Conservation (phyloP, 2,113 vertebrate genomes). For the Sinocyclocheilus anshuiensis region DNA sequence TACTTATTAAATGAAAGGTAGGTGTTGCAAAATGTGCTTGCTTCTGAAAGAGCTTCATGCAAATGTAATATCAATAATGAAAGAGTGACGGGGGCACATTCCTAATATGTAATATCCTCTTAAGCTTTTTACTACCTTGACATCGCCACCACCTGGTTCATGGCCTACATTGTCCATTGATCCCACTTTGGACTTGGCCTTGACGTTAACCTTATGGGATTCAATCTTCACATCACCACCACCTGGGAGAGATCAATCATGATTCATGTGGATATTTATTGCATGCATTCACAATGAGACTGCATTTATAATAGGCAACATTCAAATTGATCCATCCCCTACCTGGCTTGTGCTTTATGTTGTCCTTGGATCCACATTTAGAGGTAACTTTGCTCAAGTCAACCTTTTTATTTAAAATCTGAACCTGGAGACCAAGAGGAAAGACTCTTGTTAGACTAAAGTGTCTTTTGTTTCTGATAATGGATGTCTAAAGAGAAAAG, state of each 20-base stretch:
- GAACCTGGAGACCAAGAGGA: conserved; percentile 77
- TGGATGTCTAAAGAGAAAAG: background rate
- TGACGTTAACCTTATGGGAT: conserved; percentile 85
- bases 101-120: too few relatives aligned
- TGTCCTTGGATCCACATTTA: conserved; percentile 95
- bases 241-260: conserved; percentile 70
- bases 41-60: background rate
- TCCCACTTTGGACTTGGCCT: conserved; percentile 88
- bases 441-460: background rate
- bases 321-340: background rate
- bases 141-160: conserved; percentile 70
- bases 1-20: background rate
- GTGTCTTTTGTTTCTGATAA: background rate
- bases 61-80: background rate
- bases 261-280: background rate
- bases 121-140: conserved; percentile 77
- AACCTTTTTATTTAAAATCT: conserved; percentile 93
- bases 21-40: background rate
- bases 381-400: conserved; percentile 92
- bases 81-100: background rate
- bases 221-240: conserved; percentile 91
- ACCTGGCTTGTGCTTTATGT: conserved; percentile 94
- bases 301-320: background rate
- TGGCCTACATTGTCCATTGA: conserved; percentile 85
- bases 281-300: background rate